Base-by-base conservation (phyloP, 2,888 invertebrate genomes). In the Ryuthela nishihirai region DNA sequence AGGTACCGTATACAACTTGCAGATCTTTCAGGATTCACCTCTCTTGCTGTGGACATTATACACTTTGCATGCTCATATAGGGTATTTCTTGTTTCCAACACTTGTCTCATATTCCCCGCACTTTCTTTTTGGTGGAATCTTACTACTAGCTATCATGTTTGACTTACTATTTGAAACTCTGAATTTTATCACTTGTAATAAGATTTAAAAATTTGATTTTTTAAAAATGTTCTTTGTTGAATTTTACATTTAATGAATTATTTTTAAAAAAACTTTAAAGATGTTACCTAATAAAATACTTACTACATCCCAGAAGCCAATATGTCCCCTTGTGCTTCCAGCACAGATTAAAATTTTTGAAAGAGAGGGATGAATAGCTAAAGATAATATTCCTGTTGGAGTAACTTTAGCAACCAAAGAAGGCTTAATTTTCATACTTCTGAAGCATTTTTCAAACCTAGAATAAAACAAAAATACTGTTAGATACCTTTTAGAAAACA, bases 271-370 rank as follows among this genome's bases (percentile, higher is more conserved):
- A 21, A 12, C 4, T 10, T 4, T 20, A 12, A 10, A 15, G 18
- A 50, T 21, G 25, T 15, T 23, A 12, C 12, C n/a, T 20, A 23
- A 50, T 20, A 10, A 12, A 26, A 24, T 6, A 67, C 71, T 66
- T 58, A 72, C 71, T 52, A 72, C 69, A 67, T 73, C 68, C 72
- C 71, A 72, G 17, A 73, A 59, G 24, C 72, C 74, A 18, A 77
- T 49, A 42, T 70, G 64, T 3, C 77, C 77, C 69, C 68, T 68
- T 49, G 72, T 72, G 63, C 72, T 74, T 12, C 76, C 76, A 17
- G 71, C 72, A 26, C 70, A 67, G n/a, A 73, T 64, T 25, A 77
- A 54, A 1, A 73, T 55, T 45, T 70, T 71, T 1, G 66, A 62
- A 9, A 66, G 56, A 1, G 71, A 64, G 0, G 76, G 75, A 67